Evolutionary conservation across 2,888 invertebrate species (phyloP), one percentile per base, ranked within the genome.

Genomic region (Agrotis ipsilon): DNA sequence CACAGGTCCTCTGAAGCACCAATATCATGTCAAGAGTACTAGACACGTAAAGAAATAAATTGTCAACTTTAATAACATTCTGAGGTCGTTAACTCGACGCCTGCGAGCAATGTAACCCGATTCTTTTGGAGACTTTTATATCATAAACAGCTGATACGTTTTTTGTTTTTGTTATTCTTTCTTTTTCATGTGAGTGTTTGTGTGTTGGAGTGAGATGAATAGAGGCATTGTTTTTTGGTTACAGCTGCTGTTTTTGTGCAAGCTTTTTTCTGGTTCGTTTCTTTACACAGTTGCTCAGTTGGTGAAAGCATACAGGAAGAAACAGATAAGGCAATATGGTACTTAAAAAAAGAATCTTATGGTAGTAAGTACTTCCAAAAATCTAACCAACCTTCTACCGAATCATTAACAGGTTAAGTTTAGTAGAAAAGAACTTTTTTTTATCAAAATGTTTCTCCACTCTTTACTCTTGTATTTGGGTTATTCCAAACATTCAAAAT

Each of bases 41-140:
- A 51, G 65, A 75, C 76, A 78, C 77, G 63, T 75, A 61, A 61
- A 71, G 80, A 75, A 75, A 80, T 78, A 78, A 80, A 79, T 79
- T 80, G 76, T 79, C 57, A 64, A 76, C 77, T 80, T 79, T 80
- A 76, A 80, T 79, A 76, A 59, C 64, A 52, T 58, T 64, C 63
- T 58, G 59, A 54, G 76, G 61, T 80, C 67, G 77, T 79, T 80
- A 76, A 54, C 77, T 65, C 52, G 60, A n/a, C 60, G 59, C 62
- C 63, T 74, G 69, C 49, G 61, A 58, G 51, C 55, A 59, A 46
- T 65, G 81, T 76, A 72, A 76, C 67, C 46, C 64, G 77, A 79
- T 65, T 75, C 72, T 46, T 67, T 61, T 52, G 24, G 19, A 49
- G 27, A 45, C 32, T 70, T 63, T 69, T 52, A 45, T 55, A 43